Base-by-base conservation (phyloP, 2,113 vertebrate genomes). In the Epinephelus moara region DNA sequence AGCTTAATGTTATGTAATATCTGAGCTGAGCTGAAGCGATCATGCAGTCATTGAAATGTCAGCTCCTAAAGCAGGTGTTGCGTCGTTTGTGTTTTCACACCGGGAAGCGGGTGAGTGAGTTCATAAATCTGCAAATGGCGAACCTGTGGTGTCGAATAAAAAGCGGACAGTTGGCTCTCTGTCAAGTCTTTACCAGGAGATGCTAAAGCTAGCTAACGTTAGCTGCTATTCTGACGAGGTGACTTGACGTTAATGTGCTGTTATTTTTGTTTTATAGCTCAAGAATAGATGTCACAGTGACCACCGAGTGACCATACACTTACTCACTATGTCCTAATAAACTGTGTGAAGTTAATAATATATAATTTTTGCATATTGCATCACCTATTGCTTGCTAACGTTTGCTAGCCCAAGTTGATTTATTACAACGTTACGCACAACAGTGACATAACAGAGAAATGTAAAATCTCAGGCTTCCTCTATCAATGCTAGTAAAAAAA, bases 121-220 rank as follows among this genome's bases (percentile, higher is more conserved):
- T 3, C 2, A 10, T 17, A 4, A 6, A 4, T 27, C 1, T 15
- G 1, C 1, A 69, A 23, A 25, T n/a, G 15, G 10, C 19, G 25
- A 9, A 14, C 45, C 5, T 21, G 23, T 3, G 3, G 56, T 1
- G 4, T 7, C 3, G 21, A n/a, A 30, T 4, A 18, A 4, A 42
- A 42, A n/a, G 30, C n/a, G 30, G 33, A 4, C 0, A 47, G n/a
- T 37, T 37, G 0, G 33, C 4, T 27, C 33, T 37, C 33, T 37
- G 0, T 37, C 33, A 37, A 42, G 40, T 11, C 11, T 59, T 15
- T 3, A 3, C 2, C 6, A 37, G 27, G 2, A 9, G 64, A 70
- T 27, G 78, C 66, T 70, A 72, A 67, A 14, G 74, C 69, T 74
- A 78, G 74, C 71, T 64, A 56, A 55, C 61, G 69, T 71, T 59